Conservation (phyloP, 2,113 vertebrate genomes). For the Lamprologus lemairii region DNA sequence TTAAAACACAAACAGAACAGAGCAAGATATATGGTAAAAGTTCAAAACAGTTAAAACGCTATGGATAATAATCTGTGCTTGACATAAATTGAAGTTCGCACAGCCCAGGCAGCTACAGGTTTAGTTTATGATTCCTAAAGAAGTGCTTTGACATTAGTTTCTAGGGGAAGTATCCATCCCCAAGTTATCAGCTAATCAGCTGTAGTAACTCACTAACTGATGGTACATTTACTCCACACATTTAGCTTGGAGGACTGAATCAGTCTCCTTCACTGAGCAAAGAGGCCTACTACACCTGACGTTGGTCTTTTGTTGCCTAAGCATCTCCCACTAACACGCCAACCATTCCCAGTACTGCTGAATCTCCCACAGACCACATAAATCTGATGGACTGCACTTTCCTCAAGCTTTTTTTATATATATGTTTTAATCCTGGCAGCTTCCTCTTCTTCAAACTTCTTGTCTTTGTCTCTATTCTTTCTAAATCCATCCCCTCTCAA, state of each 20-base stretch:
- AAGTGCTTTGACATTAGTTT: neutral
- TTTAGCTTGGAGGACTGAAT: neutral
- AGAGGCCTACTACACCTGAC: neutral
- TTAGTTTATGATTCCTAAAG: neutral
- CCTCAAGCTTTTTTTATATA: accelerated
- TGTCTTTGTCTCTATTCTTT: neutral
- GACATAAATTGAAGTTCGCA: neutral
- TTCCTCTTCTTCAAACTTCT: neutral
- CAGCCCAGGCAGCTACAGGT: neutral
- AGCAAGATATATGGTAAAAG: neutral
- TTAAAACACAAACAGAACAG: neutral
- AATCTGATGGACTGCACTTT: accelerated
- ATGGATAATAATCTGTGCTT: neutral
- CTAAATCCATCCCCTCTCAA: accelerated
- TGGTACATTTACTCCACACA: neutral
- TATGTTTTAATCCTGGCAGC: neutral
- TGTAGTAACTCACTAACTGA: neutral
- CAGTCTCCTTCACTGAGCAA: neutral
- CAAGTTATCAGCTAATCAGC: neutral
- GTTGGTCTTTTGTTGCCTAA: neutral
- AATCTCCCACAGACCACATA: neutral
- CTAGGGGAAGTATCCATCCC: accelerated
- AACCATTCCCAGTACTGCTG: neutral
- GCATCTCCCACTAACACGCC: accelerated
- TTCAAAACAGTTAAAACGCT: neutral